A percentile compares a stretch with the other conserved stretches of the same genome.
Evolutionary conservation across 2,888 invertebrate genomes (phyloP).

Genomic region (Lasioglossum lativentre): DNA sequence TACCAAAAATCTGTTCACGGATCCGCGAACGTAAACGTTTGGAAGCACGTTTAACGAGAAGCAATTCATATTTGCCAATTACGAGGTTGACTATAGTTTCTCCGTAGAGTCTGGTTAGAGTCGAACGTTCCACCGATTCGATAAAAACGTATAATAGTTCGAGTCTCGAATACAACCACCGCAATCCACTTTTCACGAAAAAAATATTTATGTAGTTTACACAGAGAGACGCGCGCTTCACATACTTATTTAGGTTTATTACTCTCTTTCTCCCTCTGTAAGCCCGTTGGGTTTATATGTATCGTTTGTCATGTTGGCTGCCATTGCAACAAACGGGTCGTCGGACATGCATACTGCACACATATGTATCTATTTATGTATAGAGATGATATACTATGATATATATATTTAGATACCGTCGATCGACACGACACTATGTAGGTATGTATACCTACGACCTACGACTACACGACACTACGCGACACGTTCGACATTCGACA

Average conservation of each 20-base stretch:
- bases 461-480: too few relatives aligned
- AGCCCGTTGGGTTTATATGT: neutral
- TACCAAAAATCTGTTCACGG: neutral
- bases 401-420: neutral
- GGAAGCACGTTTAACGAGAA: neutral
- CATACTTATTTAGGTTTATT: neutral
- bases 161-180: neutral
- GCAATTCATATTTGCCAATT: neutral
- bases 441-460: too few relatives aligned
- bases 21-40: neutral
- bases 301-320: constrained; percentile 39
- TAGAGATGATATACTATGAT: too few relatives aligned
- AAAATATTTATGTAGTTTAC: neutral
- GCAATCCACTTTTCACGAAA: neutral
- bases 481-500: neutral
- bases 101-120: neutral
- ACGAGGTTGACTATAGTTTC: neutral
- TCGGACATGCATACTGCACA: neutral
- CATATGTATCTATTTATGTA: too few relatives aligned
- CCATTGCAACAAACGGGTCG: constrained; percentile 21
- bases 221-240: neutral
- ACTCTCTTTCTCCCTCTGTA: neutral
- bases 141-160: neutral
- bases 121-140: neutral
- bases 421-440: neutral